These are phyloP conservation scores for Antedon mediterranea DNA, from an alignment of 53 echinoderm and acorn worm species.

Conservation along the genomic window DNA sequence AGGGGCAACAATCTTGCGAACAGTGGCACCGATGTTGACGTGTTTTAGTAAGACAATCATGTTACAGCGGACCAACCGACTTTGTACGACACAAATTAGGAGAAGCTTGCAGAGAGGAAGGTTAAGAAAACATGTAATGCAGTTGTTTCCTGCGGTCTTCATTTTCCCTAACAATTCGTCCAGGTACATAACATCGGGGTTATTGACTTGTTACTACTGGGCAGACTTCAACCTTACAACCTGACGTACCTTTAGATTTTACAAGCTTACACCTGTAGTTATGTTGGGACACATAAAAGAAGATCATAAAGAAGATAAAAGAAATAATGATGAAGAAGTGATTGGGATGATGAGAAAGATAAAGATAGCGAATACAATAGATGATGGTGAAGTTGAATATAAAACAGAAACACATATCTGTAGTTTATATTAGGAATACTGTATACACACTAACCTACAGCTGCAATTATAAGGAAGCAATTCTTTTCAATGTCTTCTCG, in stretches of 20 bases:
- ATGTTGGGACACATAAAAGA: too few species aligned
- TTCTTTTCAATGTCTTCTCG: too few species aligned
- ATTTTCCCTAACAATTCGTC: background rate
- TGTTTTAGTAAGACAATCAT: background rate
- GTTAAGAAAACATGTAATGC: conserved; percentile 1
- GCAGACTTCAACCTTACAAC: background rate
- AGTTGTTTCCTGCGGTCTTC: conserved; percentile 1
- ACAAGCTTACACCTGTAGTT: background rate
- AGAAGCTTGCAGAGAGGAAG: background rate
- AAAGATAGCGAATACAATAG: too few species aligned
- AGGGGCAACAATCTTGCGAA: background rate
- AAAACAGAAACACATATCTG: too few species aligned
- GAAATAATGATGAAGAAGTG: too few species aligned
- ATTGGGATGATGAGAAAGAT: too few species aligned
- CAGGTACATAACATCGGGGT: background rate
- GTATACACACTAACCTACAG: too few species aligned
- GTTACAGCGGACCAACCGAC: background rate
- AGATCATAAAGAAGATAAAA: too few species aligned
- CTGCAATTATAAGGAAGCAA: too few species aligned
- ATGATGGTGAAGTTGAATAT: too few species aligned
- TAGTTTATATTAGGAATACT: too few species aligned
- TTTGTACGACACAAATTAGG: conserved; percentile 1
- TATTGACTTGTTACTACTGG: background rate
- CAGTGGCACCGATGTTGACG: background rate
- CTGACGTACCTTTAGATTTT: background rate